Base-by-base conservation (phyloP, 1,140 invertebrate genomes). In the Yoshiicerus persimilis region DNA sequence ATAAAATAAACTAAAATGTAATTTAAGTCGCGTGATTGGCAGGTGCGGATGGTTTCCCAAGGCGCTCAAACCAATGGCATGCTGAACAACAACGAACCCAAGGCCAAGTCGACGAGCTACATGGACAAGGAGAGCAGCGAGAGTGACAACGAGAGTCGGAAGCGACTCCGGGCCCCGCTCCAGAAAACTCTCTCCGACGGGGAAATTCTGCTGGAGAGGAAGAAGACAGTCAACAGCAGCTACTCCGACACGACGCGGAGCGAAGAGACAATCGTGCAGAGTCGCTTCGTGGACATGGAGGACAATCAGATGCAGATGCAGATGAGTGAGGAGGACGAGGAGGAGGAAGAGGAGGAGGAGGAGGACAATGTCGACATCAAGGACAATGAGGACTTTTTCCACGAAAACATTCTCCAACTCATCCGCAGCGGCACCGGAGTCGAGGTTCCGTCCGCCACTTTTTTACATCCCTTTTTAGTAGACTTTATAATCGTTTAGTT, bases 11-110 rank as follows among this genome's bases (percentile, higher is more conserved):
- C 66, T 70, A 70, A 70, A 27, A 70, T 41, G 34, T 32, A 39
- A 47, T 39, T 87, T 25, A 38, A 36, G 66, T 27, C n/a, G n/a
- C 36, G 86, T 34, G 62, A 70, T 47, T 80, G 38, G n/a, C 91
- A 96, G 94, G 96, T 97, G 56, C 96, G 96, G 92, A 97, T 97
- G 95, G 96, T 97, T 27, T 97, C 96, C 4, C 96, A 97, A 92
- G 96, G 96, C 27, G 96, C 96, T 9, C 96, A 97, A 92, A 97
- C 96, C 1, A 97, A 97, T 92, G 96, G 96, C 4, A 87, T 84
- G n/a, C 25, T 88, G 62, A 86, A 88, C n/a, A 86, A 88, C n/a
- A 62, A 38, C 30, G 75, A 66, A 38, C 62, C 47, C 16, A 83
- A 86, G 13, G 27, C 39, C 8, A 88, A 34, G 38, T 64, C 80